Base-by-base conservation (phyloP, 2,888 invertebrate species). In the Rhimphoctona megacephalus region DNA sequence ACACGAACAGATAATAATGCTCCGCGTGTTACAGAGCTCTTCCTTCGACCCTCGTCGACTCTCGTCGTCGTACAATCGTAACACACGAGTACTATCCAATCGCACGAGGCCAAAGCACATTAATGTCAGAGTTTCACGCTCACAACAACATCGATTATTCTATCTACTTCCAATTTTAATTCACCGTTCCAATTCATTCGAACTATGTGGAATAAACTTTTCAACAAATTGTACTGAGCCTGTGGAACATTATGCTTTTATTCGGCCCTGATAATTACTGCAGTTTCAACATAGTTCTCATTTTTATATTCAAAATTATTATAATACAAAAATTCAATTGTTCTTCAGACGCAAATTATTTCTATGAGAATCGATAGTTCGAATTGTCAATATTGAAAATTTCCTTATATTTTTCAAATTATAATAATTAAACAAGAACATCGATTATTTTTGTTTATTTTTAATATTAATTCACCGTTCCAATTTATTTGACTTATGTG, bases 1-100 rank as follows among this genome's bases (percentile, higher is more conserved):
- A 77, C n/a, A 66, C 66, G 77, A 77, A 52, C 66, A 64, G 66
- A 66, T 36, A 64, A 43, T 52, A 67, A 77, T 67, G 66, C 66
- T 52, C 25, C 33, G 66, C 22, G n/a, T 36, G 17, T 36, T 61
- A 30, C 64, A 66, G 66, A 64, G 49, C 36, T 66, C 77, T 77
- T 77, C 66, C 52, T 67, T 67, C 66, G 77, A 77, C 77, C 77
- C 77, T 77, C 77, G 46, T 49, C 76, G 46, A 46, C n/a, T n/a
- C 73, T 72, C 72, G 11, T 76, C 61, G 39, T 61, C 30, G 25
- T 57, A 39, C 36, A 66, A 77, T 77, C 76, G 36, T 77, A 49
- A 77, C 57, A 64, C 22, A 54, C 43, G 76, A 49, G 33, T 17
- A 30, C 22, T 46, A 33, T 64, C 64, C 36, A 46, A 76, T 46